Conservation (phyloP, 2,888 invertebrate genomes). For the Theodoxus fluviatilis region DNA sequence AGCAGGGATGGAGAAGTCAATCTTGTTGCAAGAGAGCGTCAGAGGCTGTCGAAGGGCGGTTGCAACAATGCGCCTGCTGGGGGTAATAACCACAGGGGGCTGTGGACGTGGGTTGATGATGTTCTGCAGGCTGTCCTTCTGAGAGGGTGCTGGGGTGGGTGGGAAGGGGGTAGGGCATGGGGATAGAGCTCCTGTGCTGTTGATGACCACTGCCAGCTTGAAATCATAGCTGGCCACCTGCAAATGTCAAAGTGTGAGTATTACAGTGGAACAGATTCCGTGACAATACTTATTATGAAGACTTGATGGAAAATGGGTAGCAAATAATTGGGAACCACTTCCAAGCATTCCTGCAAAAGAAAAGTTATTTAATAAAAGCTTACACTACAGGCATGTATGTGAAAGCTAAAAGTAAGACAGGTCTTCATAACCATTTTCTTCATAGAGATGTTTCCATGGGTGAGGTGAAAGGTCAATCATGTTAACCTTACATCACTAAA, state of each 20-base stretch:
- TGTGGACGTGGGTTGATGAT: slow-evolving; percentile 58
- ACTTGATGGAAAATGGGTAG: too few relatives aligned
- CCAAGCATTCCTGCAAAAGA: too few relatives aligned
- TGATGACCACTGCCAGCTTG: slow-evolving; percentile 61
- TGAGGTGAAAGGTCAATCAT: too few relatives aligned
- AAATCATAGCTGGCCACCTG: slow-evolving; percentile 66
- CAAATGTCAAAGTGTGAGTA: too few relatives aligned
- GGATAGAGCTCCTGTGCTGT: slow-evolving; percentile 57
- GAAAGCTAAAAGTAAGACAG: too few relatives aligned
- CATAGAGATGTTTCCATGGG: too few relatives aligned
- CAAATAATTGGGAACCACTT: slow-evolving; percentile 1
- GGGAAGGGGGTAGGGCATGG: slow-evolving; percentile 56
- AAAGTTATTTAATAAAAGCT: too few relatives aligned
- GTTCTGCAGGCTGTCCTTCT: slow-evolving; percentile 56
- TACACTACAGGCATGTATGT: too few relatives aligned
- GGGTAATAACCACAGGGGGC: slow-evolving; percentile 57
- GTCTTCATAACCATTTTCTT: too few relatives aligned
- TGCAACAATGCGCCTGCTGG: slow-evolving; percentile 61
- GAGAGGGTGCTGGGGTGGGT: slow-evolving; percentile 50
- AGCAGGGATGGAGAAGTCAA: slow-evolving; percentile 57
- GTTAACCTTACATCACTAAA: too few relatives aligned
- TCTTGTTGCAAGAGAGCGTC: slow-evolving; percentile 52
- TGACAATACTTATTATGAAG: too few relatives aligned
- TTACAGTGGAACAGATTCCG: too few relatives aligned
- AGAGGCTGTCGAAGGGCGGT: slow-evolving; percentile 63